Base-by-base conservation (phyloP, 35 echinoderm and acorn worm genomes). In the Lytechinus variegatus region DNA sequence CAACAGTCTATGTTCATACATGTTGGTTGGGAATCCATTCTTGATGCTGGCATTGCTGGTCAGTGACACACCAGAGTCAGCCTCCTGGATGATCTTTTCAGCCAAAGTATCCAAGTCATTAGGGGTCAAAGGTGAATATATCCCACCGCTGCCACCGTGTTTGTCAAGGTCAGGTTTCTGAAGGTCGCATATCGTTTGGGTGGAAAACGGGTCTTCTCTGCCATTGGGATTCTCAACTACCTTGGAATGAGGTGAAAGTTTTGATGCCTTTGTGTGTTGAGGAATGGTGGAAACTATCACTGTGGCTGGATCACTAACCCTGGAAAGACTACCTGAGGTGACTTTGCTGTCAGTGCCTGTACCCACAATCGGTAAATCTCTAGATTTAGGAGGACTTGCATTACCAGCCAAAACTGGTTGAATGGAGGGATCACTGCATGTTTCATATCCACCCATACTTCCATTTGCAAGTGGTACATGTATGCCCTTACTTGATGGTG, bases 31-130 rank as follows among this genome's bases (percentile, higher is more conserved):
- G 5, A 44, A 52, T 27, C 52, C 53, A 54, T 93, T 93, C 92
- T n/a, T 57, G 29, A 57, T 27, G 53, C 57, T 54, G 13, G 28
- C 12, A 24, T 24, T 93, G 54, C 92, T 56, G 4, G 54, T 93
- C 53, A 93, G n/a, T 13, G 92, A 93, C 54, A 93, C 92, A 27
- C 92, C 92, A 57, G 92, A 93, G 27, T 93, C 92, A 14, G 52
- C 92, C 54, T 93, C 92, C 52, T 53, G 92, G 92, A 93, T 93
- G n/a, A 93, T 57, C 54, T 54, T 54, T 6, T 93, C 92, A 57
- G 92, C 92, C 13, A 93, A 57, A 27, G 92, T 44, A 93, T 93
- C 92, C 8, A 93, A 54, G 21, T 93, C 92, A 11, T 93, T 24
- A 4, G 92, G 14, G 27, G 92, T 93, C 92, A 93, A 57, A 55